Evolutionary conservation across 1,140 invertebrate genomes (phyloP), one percentile per base, ranked within the genome.

Genomic region (Meloidogyne floridensis): DNA sequence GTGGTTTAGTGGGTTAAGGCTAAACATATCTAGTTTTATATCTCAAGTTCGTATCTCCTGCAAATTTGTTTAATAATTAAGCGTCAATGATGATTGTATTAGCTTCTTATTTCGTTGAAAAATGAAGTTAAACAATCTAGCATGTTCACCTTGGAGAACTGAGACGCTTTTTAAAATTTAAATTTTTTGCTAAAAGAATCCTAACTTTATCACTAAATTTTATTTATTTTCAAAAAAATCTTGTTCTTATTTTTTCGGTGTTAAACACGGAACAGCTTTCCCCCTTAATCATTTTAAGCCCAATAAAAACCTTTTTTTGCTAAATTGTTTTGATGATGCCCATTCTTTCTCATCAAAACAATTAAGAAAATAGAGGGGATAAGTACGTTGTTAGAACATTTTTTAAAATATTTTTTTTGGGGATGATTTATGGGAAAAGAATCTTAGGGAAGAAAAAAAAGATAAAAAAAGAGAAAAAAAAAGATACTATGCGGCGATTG

Each of bases 61-160:
- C 1, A 0, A 1, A 11, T 9, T 56, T 11, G 10, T 13, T n/a
- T n/a, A 65, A n/a, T 2, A 2, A n/a, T 65, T 2, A n/a, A n/a
- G 59, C 59, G 59, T 65, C 15, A 65, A 65, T 65, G 59, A 65
- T 65, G 59, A 65, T n/a, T n/a, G n/a, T 65, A n/a, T n/a, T n/a
- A 65, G 7, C 6, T 65, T 65, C 59, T 65, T 65, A 65, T 65
- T 65, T 65, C n/a, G 13, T 65, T 4, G 15, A 59, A 47, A 65
- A 65, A 65, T 65, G 59, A 65, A 18, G 59, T 65, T 6, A 65
- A n/a, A 65, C n/a, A 65, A n/a, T 59, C 15, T 6, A 65, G 3
- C 13, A 65, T n/a, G 59, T 65, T 65, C 59, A 65, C 59, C 59
- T 65, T 65, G 59, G 59, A 65, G 59, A 65, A n/a, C 59, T 65